phyloP scores from a whole-genome alignment of 2,113 vertebrate genomes.

The Eulemur rufifrons region DNA sequence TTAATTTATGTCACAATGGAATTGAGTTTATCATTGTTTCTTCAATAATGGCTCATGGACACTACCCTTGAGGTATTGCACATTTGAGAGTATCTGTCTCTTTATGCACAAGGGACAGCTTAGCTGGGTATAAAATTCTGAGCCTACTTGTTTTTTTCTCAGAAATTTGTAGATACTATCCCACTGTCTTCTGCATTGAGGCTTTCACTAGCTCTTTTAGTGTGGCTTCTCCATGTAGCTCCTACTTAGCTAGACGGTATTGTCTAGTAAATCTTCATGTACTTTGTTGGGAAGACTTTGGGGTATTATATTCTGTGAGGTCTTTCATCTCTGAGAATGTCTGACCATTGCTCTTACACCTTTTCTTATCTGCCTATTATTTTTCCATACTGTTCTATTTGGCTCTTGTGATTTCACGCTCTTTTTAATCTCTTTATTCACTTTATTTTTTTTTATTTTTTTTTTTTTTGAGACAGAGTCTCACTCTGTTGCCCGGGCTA shows the following conservation, averaged over 20 bases:
- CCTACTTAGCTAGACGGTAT: background rate
- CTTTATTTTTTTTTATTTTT: too few relatives aligned
- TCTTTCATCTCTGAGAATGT: background rate
- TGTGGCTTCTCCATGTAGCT: background rate
- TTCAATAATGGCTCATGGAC: background rate
- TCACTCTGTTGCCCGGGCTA: too few relatives aligned
- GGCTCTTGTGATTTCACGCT: background rate
- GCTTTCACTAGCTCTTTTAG: background rate
- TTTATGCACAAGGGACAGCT: background rate
- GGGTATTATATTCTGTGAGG: background rate
- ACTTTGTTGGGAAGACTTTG: background rate
- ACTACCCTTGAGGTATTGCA: background rate
- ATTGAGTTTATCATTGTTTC: background rate
- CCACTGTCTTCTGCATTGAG: background rate
- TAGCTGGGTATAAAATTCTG: slow-evolving; percentile 16
- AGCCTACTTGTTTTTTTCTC: background rate
- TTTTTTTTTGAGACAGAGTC: too few relatives aligned
- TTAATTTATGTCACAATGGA: background rate
- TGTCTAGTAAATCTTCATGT: background rate
- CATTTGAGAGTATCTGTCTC: background rate
- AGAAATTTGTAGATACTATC: background rate
- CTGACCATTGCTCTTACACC: rapidly evolving
- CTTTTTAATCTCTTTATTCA: background rate
- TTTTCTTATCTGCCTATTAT: background rate
- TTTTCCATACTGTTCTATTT: background rate